Percentiles rank a stretch among this genome's conserved stretches.
Evolutionary conservation across 64 coral and sea anemone species (phyloP).

Genomic region (Catalaphyllia jardinei): DNA sequence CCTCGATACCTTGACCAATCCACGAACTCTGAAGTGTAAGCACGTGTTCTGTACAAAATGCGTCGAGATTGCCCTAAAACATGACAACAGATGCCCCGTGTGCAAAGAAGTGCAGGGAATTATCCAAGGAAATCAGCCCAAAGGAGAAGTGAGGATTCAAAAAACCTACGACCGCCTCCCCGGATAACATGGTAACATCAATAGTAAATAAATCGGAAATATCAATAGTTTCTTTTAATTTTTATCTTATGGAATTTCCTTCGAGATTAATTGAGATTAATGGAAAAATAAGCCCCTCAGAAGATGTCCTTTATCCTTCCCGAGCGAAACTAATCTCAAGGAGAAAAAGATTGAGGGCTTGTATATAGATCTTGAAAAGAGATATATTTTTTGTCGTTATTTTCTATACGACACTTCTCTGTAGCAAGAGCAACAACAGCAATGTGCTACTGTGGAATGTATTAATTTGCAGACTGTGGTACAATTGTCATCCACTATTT

Average conservation of each 20-base stretch:
- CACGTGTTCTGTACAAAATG: slow-evolving; percentile 70
- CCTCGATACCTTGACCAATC: neutral
- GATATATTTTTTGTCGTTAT: too few relatives aligned
- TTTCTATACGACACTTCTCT: too few relatives aligned
- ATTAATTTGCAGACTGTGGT: slow-evolving; percentile 4
- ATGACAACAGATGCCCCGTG: neutral
- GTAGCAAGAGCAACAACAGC: neutral
- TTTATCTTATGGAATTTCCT: too few relatives aligned
- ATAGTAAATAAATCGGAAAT: too few relatives aligned
- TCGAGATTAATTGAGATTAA: too few relatives aligned
- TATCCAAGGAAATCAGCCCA: slow-evolving; percentile 49
- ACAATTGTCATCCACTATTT: slow-evolving; percentile 50
- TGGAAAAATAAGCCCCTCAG: too few relatives aligned
- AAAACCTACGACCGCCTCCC: slow-evolving; percentile 27
- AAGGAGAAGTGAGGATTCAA: slow-evolving; percentile 47
- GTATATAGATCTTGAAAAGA: too few relatives aligned
- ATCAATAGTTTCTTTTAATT: too few relatives aligned
- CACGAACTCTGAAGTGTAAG: slow-evolving; percentile 66
- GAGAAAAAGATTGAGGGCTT: too few relatives aligned
- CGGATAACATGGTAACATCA: neutral
- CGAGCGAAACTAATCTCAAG: too few relatives aligned
- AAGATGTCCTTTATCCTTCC: too few relatives aligned
- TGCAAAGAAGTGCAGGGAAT: slow-evolving; percentile 10
- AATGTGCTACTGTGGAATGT: neutral
- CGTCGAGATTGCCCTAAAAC: slow-evolving; percentile 42